Base-by-base conservation (phyloP, 2,797 vertebrate genomes). In the Pterois miles region DNA sequence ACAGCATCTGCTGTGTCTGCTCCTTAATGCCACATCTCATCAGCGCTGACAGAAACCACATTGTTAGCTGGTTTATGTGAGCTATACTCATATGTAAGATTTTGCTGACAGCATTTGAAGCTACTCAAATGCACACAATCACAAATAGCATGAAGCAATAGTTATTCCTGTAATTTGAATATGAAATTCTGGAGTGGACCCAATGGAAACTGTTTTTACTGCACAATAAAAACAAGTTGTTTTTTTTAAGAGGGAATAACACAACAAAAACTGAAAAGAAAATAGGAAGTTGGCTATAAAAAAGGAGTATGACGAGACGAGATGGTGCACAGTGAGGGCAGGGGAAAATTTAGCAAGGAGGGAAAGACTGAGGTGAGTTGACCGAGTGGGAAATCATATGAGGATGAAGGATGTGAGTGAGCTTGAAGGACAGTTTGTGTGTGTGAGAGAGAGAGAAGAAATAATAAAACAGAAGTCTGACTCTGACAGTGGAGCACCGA, bases 401-500 rank as follows among this genome's bases (percentile, higher is more conserved):
- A 81, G 74, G 78, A 79, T 66, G 80, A 86, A 78, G 76, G 76
- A 76, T 43, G 65, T 65, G 83, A 84, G 82, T 38, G 79, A 80
- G 78, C 62, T 81, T 80, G 87, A 86, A 79, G 70, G 84, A 85
- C 67, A 76, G 73, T 80, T 57, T 64, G 83, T 6, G 31, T 64
- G 83, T 6, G 31, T 50, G 34, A 11, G 62, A 64, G 54, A 23
- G 50, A 73, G 53, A 54, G 50, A 56, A 66, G 78, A 67, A 84
- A 77, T 9, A 79, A 84, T 82, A 79, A 86, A 87, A 83, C 83
- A 60, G 66, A 72, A 89, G 81, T 86, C 71, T 86, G 87, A 88
- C 76, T 89, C 81, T 91, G 92, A 92, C 91, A 92, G 90, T 81
- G 3, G 76, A 80, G 87, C 79, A 78, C 81, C 82, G 89, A 90